Conservation (phyloP, 2,888 invertebrate genomes). For the Calameuta pallipes region DNA sequence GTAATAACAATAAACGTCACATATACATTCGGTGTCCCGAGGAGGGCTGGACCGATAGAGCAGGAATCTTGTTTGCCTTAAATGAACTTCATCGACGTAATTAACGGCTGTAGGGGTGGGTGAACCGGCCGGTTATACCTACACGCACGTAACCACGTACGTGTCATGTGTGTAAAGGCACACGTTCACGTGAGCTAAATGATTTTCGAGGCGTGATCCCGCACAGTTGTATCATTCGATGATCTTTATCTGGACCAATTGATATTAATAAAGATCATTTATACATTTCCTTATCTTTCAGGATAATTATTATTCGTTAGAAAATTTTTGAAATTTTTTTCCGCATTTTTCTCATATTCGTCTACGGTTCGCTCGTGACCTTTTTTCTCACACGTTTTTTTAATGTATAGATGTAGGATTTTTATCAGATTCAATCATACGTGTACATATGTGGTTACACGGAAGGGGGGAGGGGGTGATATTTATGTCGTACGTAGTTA, state of each 20-base stretch:
- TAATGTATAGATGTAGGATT: not conserved
- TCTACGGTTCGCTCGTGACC: no score
- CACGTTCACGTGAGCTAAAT: not conserved
- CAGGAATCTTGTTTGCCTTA: conserved; percentile 49
- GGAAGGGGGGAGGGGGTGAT: not conserved
- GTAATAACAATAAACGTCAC: conserved; percentile 57
- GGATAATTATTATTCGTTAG: not conserved
- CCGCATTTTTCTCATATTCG: no score
- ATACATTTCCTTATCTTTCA: not conserved
- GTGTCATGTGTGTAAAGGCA: not conserved
- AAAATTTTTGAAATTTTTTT: not conserved
- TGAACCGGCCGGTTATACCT: conserved; percentile 3
- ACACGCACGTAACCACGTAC: not conserved
- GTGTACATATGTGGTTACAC: not conserved
- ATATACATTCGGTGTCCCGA: conserved; percentile 41
- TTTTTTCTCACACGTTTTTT: not conserved
- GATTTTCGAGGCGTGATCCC: not conserved
- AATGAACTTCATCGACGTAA: conserved; percentile 50
- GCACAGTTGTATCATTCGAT: not conserved
- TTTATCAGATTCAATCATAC: not conserved
- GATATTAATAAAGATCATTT: not conserved
- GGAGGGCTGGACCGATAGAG: conserved; percentile 30
- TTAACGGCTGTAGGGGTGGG: conserved; percentile 39
- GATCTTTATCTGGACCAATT: not conserved
- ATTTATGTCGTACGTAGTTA: not conserved